A percentile compares a stretch with the other conserved stretches of the same genome.
Evolutionary conservation across 2,113 vertebrate species (phyloP).

Genomic region (Nematolebias whitei): DNA sequence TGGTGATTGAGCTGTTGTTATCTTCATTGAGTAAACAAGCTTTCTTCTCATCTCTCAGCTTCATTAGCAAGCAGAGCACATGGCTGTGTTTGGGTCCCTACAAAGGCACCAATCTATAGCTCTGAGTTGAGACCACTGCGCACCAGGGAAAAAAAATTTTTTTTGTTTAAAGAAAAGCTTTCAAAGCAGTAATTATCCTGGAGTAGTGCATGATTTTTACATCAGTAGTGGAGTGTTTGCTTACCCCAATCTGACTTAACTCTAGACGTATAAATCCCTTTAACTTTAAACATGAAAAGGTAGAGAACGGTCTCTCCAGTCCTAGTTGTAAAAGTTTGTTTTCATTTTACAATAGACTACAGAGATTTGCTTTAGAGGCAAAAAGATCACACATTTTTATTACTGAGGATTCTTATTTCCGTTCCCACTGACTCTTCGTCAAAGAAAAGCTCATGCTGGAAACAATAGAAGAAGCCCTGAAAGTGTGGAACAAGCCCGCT

Average conservation of each 20-base stretch:
- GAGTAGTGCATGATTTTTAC: slow-evolving; percentile 6
- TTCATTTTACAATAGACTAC: slow-evolving; percentile 1
- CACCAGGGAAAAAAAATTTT: slow-evolving; percentile 19
- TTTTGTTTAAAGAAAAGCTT: slow-evolving; percentile 25
- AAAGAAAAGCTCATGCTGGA: background rate
- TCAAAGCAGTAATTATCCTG: slow-evolving; percentile 26
- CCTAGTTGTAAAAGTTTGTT: background rate
- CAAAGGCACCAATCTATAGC: slow-evolving; percentile 54
- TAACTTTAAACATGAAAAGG: slow-evolving; percentile 22
- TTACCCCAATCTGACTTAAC: slow-evolving; percentile 5
- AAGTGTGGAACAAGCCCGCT: slow-evolving; percentile 7
- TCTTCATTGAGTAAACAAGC: slow-evolving; percentile 75
- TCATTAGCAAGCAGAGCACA: slow-evolving; percentile 74
- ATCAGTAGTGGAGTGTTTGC: slow-evolving; percentile 23
- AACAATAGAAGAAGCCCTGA: slow-evolving; percentile 7
- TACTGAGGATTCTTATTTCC: background rate
- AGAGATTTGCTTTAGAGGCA: background rate
- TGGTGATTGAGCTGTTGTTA: slow-evolving; percentile 75
- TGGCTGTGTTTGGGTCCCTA: slow-evolving; percentile 39
- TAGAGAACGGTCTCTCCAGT: background rate
- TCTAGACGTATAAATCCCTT: slow-evolving; percentile 15
- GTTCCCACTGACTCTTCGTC: background rate
- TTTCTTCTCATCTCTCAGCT: slow-evolving; percentile 60
- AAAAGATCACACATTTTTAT: background rate
- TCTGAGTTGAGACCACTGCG: slow-evolving; percentile 23